Evolutionary conservation across 35 echinoderm and acorn worm genomes (phyloP), one percentile per base, ranked within the genome.

Genomic region (Apostichopus japonicus): DNA sequence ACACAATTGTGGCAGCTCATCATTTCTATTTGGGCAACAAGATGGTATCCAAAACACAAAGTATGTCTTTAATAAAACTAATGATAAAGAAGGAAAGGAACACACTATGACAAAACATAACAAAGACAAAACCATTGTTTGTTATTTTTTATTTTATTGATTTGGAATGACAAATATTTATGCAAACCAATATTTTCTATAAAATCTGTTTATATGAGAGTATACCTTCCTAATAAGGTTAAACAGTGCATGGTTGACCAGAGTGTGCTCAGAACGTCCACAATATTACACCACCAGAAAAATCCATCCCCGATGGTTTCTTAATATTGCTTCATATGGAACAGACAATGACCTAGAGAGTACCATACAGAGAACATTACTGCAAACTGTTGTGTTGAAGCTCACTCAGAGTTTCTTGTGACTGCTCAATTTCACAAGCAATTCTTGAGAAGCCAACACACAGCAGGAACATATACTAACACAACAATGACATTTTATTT

Each of bases 261-360:
- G 17, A 89, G 61, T 67, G 61, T 53, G 86, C 62, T 89, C 86
- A 89, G 21, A 72, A 22, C 22, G 8, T 89, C 86, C 22, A 25
- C 86, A 53, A 59, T 63, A 89, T 89, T 73, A 89, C 86, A 89
- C 86, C 86, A 89, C 86, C 86, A 89, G 86, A 89, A 54, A 89
- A 89, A 89, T 89, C 86, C 86, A 89, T 89, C 61, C 86, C 86
- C 86, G 16, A 89, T 89, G 86, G 86, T 89, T 89, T 89, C 86
- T 89, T 89, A 73, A 89, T 89, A 63, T 73, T 27, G 86, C 86
- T 22, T 89, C 86, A 89, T 89, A 53, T 57, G 86, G 86, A 89
- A 89, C 86, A 89, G n/a, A 67, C 61, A 10, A n/a, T 53, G 86
- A 89, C 25, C 86, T 33, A 84, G 57, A 51, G 5, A 72, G 24